Conservation (phyloP, 2,888 invertebrate genomes). For the Cyclophora albipunctata region DNA sequence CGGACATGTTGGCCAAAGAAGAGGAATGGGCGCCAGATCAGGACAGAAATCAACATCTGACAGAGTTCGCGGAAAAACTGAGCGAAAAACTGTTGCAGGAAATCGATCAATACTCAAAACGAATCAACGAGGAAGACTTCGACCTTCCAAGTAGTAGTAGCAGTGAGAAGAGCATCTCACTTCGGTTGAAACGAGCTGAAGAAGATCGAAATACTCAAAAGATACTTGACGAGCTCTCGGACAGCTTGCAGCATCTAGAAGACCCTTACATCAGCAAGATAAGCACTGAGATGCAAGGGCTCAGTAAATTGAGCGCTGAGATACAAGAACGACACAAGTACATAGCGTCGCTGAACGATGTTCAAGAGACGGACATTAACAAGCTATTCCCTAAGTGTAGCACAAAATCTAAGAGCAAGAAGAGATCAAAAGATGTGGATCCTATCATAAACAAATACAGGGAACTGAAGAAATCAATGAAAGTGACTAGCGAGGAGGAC, state of each 20-base stretch:
- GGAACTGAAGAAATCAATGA: constrained; percentile 62
- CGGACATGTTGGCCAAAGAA: constrained; percentile 64
- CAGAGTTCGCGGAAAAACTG: constrained; percentile 87
- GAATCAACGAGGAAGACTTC: constrained; percentile 71
- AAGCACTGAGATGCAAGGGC: constrained; percentile 74
- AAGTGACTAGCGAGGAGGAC: constrained; percentile 63
- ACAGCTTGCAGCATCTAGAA: constrained; percentile 73
- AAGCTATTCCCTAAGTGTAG: constrained; percentile 67
- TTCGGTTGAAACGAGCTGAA: constrained; percentile 63
- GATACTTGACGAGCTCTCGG: constrained; percentile 63
- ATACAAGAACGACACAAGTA: constrained; percentile 76
- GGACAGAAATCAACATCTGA: constrained; percentile 81
- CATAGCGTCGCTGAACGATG: constrained; percentile 71
- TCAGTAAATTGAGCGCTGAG: constrained; percentile 75
- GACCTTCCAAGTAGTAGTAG: constrained; percentile 69
- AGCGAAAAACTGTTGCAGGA: constrained; percentile 87
- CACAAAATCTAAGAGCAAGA: constrained; percentile 69
- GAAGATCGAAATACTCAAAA: constrained; percentile 68
- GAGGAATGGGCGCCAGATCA: constrained; percentile 76
- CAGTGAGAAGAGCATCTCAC: constrained; percentile 70
- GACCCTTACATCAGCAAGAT: constrained; percentile 77
- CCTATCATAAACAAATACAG: constrained; percentile 68
- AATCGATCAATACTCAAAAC: constrained; percentile 78
- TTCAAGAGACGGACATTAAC: constrained; percentile 62
- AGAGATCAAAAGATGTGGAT: constrained; percentile 64